A percentile compares a stretch with the other conserved stretches of the same genome.
Conservation (phyloP, 2,888 invertebrate species). For the Hyles lineata region DNA sequence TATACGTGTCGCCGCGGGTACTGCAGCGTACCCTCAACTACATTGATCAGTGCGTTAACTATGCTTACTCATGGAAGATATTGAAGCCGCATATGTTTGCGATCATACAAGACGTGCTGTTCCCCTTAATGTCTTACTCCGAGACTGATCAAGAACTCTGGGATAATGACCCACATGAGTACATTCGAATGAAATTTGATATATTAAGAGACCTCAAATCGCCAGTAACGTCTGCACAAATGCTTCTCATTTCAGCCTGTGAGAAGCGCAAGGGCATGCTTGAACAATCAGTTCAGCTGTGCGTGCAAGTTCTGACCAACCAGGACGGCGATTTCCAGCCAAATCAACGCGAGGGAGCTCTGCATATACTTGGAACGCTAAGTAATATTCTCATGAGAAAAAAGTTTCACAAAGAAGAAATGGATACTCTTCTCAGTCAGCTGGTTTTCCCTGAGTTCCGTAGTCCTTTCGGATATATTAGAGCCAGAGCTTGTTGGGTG, state of each 20-base stretch:
- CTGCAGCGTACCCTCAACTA: constrained; percentile 97
- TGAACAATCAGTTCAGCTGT: constrained; percentile 95
- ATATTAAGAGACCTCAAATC: constrained; percentile 98
- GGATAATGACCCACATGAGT: constrained; percentile 98
- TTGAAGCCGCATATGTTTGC: constrained; percentile 97
- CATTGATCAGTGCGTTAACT: constrained; percentile 94
- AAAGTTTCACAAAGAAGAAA: constrained; percentile 95
- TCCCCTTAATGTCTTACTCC: constrained; percentile 98
- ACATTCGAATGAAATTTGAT: constrained; percentile 98
- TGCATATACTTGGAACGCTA: constrained; percentile 98
- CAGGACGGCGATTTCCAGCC: constrained; percentile 70
- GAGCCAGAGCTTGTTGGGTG: constrained; percentile 98
- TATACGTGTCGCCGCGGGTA: constrained; percentile 96
- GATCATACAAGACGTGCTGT: constrained; percentile 97
- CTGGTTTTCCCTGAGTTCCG: constrained; percentile 97
- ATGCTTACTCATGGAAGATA: constrained; percentile 97
- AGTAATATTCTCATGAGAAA: constrained; percentile 96
- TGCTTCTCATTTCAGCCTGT: constrained; percentile 93
- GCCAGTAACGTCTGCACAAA: constrained; percentile 97
- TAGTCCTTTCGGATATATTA: constrained; percentile 91
- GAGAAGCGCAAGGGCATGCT: constrained; percentile 98
- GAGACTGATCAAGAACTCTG: constrained; percentile 97
- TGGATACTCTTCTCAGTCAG: constrained; percentile 94
- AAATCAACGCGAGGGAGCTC: constrained; percentile 97
- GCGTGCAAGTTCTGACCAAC: constrained; percentile 89